phyloP scores from a whole-genome alignment of 2,797 vertebrate genomes.

The Chelmon rostratus region DNA sequence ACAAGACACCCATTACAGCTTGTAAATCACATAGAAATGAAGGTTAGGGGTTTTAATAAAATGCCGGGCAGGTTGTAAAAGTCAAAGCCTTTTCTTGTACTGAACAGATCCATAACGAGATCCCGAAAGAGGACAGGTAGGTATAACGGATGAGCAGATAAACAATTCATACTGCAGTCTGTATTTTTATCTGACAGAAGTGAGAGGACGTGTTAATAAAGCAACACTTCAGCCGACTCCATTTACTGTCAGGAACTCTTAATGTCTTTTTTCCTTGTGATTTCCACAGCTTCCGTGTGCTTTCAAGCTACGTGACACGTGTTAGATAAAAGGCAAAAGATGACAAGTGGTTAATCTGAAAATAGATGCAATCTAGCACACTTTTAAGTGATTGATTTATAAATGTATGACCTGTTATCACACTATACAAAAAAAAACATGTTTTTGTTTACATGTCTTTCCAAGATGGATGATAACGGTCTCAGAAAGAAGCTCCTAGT shows the following conservation, averaged over 20 bases:
- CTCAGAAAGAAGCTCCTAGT: not conserved
- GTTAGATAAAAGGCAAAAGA: not conserved
- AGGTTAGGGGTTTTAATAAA: not conserved
- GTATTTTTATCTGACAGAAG: not conserved
- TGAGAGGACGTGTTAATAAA: not conserved
- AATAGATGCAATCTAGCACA: not conserved
- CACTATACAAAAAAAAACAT: not conserved
- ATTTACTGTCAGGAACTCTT: not conserved
- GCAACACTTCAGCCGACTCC: not conserved
- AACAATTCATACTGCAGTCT: not conserved
- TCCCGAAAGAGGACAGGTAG: not conserved
- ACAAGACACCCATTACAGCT: constrained; percentile 22
- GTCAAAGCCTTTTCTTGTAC: not conserved
- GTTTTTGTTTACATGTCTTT: not conserved
- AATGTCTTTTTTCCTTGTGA: not conserved
- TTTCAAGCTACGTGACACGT: no score
- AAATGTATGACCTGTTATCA: not conserved
- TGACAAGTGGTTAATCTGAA: not conserved
- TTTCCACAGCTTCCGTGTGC: not conserved
- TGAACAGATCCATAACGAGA: not conserved
- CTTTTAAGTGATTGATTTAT: not conserved
- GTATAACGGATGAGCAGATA: constrained; percentile 6
- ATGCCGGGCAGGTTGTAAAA: not conserved
- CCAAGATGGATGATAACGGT: not conserved
- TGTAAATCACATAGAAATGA: not conserved